Percentiles rank a stretch among this genome's conserved stretches.
phyloP scores from a whole-genome alignment of 2,888 invertebrate genomes.

The Meganola albula region DNA sequence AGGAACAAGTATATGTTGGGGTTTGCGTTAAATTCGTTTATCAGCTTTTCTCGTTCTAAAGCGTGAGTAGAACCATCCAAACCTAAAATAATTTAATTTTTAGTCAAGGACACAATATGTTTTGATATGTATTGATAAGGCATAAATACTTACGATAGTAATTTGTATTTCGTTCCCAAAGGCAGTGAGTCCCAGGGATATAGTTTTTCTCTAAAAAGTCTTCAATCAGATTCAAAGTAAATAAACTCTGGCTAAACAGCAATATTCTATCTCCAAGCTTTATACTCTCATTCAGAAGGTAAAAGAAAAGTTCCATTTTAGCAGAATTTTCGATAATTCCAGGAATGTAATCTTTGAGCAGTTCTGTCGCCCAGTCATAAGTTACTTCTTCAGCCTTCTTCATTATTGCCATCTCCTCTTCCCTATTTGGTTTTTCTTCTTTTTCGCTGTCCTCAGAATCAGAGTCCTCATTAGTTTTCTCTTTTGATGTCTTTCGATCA shows the following conservation, averaged over 20 bases:
- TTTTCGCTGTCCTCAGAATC: slow-evolving; percentile 76
- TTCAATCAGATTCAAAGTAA: slow-evolving; percentile 96
- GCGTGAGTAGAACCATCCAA: slow-evolving; percentile 97
- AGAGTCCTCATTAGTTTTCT: slow-evolving; percentile 74
- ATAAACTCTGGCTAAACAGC: slow-evolving; percentile 96
- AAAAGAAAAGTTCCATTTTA: slow-evolving; percentile 96
- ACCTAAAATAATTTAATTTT: slow-evolving; percentile 68
- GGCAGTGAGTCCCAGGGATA: slow-evolving; percentile 82
- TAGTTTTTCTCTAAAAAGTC: slow-evolving; percentile 88
- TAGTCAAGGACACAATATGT: background rate
- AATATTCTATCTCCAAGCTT: slow-evolving; percentile 92
- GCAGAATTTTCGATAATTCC: slow-evolving; percentile 95
- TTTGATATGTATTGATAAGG: background rate
- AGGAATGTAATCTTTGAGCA: slow-evolving; percentile 90
- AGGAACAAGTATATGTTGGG: slow-evolving; percentile 92
- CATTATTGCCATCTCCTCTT: slow-evolving; percentile 72
- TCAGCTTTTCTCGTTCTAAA: slow-evolving; percentile 95
- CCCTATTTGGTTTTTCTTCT: slow-evolving; percentile 78
- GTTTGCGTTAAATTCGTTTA: slow-evolving; percentile 96
- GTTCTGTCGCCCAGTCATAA: slow-evolving; percentile 91
- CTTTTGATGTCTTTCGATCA: slow-evolving; percentile 66
- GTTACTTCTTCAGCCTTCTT: slow-evolving; percentile 90
- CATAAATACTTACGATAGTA: slow-evolving; percentile 91
- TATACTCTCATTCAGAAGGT: slow-evolving; percentile 92
- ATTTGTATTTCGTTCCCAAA: slow-evolving; percentile 91